Percentiles rank a stretch among this genome's conserved stretches.
Evolutionary conservation across 2,113 vertebrate genomes (phyloP).

Genomic region (Heteronetta atricapilla): DNA sequence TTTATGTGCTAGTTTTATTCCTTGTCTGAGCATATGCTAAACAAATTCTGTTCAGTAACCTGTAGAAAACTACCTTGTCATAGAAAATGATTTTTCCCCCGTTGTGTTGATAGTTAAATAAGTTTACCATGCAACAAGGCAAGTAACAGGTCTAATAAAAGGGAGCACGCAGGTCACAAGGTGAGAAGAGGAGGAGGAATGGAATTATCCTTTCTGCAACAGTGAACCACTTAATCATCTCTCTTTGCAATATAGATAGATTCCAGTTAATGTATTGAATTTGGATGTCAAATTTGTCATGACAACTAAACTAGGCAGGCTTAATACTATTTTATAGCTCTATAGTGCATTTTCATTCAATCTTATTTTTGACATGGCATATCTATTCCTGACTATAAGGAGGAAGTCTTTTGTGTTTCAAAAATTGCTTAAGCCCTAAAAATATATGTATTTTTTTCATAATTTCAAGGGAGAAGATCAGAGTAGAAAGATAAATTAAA

Average conservation of each 20-base stretch:
- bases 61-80: background rate
- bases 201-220: background rate
- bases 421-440: background rate
- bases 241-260: background rate
- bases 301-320: background rate
- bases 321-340: background rate
- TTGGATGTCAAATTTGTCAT: background rate
- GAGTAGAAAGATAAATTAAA: background rate
- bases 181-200: background rate
- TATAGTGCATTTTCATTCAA: background rate
- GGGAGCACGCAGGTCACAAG: background rate
- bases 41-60: background rate
- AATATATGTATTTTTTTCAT: background rate
- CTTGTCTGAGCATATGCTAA: background rate
- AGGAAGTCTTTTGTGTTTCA: background rate
- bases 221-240: background rate
- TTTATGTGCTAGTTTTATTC: background rate
- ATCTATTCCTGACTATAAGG: background rate
- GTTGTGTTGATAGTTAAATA: background rate
- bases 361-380: background rate
- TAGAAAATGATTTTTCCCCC: background rate
- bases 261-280: background rate
- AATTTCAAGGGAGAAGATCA: background rate
- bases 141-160: background rate
- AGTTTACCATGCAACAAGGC: background rate